A percentile compares a stretch with the other conserved stretches of the same genome.
Conservation (phyloP, 2,797 vertebrate species). For the Syngnathus rostellatus region DNA sequence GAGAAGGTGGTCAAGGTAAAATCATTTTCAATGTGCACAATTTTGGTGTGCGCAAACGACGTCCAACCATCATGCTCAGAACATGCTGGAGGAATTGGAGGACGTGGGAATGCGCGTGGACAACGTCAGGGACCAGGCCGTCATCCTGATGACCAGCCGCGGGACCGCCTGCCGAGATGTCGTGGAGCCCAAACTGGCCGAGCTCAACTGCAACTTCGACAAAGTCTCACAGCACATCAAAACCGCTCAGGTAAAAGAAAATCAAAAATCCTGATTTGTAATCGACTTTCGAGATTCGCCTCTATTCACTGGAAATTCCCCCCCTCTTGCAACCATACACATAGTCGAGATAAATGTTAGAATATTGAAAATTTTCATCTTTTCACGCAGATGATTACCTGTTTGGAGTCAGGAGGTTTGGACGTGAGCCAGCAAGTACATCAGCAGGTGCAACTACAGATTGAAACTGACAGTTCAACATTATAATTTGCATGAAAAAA, state of each 20-base stretch:
- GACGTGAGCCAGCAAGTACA: slow-evolving; percentile 41
- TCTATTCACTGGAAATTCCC: not conserved
- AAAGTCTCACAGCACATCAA: slow-evolving; percentile 93
- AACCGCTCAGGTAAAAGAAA: slow-evolving; percentile 72
- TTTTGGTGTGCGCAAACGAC: too few species aligned
- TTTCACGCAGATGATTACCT: slow-evolving; percentile 69
- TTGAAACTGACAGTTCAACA: too few species aligned
- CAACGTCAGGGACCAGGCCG: slow-evolving; percentile 82
- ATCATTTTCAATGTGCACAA: too few species aligned
- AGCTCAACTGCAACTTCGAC: slow-evolving; percentile 90
- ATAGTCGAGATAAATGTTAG: not conserved
- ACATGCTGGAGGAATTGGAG: slow-evolving; percentile 73
- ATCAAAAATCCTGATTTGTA: not conserved
- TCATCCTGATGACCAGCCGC: slow-evolving; percentile 83
- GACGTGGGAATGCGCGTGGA: slow-evolving; percentile 81
- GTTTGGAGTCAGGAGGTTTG: slow-evolving; percentile 56
- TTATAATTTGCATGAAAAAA: not conserved
- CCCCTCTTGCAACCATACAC: not conserved
- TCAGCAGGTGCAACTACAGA: slow-evolving; percentile 31
- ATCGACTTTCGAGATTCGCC: too few species aligned
- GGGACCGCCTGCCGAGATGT: slow-evolving; percentile 79
- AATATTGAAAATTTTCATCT: not conserved
- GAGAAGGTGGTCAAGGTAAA: slow-evolving; percentile 82
- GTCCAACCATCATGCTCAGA: not conserved
- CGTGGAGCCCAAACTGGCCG: slow-evolving; percentile 88